Conservation (phyloP, 2,888 invertebrate species). For the Seira sanloemensis region DNA sequence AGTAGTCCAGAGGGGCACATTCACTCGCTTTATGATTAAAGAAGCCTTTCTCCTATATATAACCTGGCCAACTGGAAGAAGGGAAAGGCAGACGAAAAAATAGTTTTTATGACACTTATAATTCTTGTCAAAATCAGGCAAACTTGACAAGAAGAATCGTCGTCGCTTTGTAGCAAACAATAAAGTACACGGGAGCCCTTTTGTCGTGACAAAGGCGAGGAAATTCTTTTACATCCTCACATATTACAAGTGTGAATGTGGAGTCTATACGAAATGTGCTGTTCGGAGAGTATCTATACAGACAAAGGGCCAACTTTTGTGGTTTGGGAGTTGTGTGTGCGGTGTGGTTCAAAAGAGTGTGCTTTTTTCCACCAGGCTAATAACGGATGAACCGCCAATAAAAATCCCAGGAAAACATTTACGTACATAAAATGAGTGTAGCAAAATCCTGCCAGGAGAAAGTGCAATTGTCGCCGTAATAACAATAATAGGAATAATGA, state of each 20-base stretch:
- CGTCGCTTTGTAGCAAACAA: conserved; percentile 29
- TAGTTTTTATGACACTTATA: conserved; percentile 66
- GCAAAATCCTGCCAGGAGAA: conserved; percentile 22
- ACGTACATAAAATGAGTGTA: neutral
- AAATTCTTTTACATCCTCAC: no score
- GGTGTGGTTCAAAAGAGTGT: no score
- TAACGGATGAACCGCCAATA: neutral
- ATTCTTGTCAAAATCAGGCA: conserved; percentile 69
- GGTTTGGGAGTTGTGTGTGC: no score
- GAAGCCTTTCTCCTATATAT: neutral
- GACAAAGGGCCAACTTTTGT: no score
- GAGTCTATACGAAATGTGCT: no score
- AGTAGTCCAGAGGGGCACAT: conserved; percentile 40
- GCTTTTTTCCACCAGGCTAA: no score
- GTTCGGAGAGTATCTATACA: no score
- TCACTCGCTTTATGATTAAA: neutral
- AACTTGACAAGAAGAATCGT: conserved; percentile 36
- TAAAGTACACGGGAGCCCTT: no score
- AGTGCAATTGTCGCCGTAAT: conserved; percentile 55
- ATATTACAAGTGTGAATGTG: no score
- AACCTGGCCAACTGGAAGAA: conserved; percentile 37
- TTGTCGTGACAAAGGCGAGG: no score
- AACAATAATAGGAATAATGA: conserved; percentile 51
- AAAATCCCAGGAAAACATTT: conserved; percentile 2
- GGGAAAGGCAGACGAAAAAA: conserved; percentile 17